phyloP scores from a whole-genome alignment of 2,113 vertebrate species.

The Globicephala melas region DNA sequence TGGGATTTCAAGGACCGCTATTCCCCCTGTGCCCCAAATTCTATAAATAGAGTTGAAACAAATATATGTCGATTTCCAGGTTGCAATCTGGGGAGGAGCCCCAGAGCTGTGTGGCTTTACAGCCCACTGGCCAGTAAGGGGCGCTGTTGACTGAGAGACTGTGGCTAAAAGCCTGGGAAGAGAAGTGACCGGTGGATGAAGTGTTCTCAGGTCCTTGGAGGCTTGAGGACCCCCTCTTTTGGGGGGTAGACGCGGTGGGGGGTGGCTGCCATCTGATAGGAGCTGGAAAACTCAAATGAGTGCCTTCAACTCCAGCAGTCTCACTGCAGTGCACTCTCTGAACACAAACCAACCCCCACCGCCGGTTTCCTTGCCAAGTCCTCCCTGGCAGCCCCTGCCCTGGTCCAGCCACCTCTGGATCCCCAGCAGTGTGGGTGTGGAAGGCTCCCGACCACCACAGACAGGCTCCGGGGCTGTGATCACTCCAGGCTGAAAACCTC shows the following conservation, averaged over 20 bases:
- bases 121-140: slow-evolving; percentile 70
- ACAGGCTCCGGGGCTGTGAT: accelerated
- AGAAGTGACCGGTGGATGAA: background rate
- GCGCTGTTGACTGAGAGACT: slow-evolving; percentile 76
- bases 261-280: background rate
- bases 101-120: background rate
- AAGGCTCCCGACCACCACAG: background rate
- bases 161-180: background rate
- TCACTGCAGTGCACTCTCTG: accelerated
- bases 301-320: background rate
- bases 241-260: too few species aligned
- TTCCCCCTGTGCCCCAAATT: background rate
- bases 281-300: background rate
- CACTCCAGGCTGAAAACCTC: background rate
- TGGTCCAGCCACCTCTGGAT: background rate
- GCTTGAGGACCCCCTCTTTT: background rate
- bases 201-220: background rate
- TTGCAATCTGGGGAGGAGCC: background rate
- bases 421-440: background rate
- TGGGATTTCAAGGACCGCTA: background rate
- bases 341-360: accelerated
- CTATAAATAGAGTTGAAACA: background rate
- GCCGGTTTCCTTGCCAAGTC: accelerated
- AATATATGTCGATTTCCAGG: accelerated
- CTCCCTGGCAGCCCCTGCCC: too few species aligned